Evolutionary conservation across 2,113 vertebrate genomes (phyloP).

Genomic region (Microcebus griseorufus): DNA sequence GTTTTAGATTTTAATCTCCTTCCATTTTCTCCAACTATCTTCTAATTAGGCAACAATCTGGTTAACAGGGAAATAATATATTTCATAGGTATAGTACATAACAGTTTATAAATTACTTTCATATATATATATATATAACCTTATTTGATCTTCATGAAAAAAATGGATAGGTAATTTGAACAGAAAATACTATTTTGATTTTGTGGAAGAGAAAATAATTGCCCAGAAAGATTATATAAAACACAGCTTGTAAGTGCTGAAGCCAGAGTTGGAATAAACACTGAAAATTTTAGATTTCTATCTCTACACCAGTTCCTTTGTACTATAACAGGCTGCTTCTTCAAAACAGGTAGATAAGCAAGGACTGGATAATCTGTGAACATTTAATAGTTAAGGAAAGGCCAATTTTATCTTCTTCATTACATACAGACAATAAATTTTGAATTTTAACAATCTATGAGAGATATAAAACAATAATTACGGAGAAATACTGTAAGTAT

Average conservation of each 20-base stretch:
- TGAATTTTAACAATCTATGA: not conserved
- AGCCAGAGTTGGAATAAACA: not conserved
- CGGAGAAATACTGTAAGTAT: not conserved
- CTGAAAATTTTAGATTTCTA: not conserved
- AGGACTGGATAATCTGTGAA: not conserved
- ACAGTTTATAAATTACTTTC: not conserved
- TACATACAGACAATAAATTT: not conserved
- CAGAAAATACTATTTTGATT: not conserved
- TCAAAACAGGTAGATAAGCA: not conserved
- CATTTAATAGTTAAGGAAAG: not conserved
- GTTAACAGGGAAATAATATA: not conserved
- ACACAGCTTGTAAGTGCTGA: not conserved
- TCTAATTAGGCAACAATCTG: not conserved
- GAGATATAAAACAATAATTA: not conserved
- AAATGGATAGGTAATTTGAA: not conserved
- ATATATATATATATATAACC: no score
- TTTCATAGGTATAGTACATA: not conserved
- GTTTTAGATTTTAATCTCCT: not conserved
- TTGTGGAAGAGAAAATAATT: not conserved
- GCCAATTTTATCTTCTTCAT: not conserved
- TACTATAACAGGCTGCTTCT: not conserved
- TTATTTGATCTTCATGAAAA: not conserved
- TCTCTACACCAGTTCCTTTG: not conserved
- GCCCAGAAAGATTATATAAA: not conserved
- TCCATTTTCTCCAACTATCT: not conserved